Base-by-base conservation (phyloP, 2,113 vertebrate genomes). In the Gracilinanus agilis region DNA sequence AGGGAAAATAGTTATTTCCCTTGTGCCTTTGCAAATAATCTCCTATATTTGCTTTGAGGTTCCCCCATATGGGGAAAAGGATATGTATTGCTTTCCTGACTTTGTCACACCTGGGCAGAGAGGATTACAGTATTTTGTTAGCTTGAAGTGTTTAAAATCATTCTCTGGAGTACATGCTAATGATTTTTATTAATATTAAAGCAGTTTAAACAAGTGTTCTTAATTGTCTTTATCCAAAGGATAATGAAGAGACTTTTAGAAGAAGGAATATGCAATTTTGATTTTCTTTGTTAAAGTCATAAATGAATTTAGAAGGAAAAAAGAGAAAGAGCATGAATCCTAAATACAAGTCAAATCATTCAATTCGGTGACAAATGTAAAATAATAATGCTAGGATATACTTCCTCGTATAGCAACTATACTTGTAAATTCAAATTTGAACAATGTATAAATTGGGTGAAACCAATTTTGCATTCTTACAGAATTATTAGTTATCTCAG, bases 321-420 rank as follows among this genome's bases (percentile, higher is more conserved):
- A 90, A 40, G 44, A 29, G 10, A 67, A 10, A 67, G 16, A 53
- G 3, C 24, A 54, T 93, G 93, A 94, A 93, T 55, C 44, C 19
- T 61, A 67, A 11, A 55, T 67, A 40, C 49, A 90, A 61, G 95
- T 9, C 21, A 54, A 55, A 93, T 95, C 55, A 29, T 90, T 25
- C 92, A 89, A 90, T 83, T 40, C n/a, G n/a, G n/a, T 23, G 67
- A 21, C 1, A 40, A n/a, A 44, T 90, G 29, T 24, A 92, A 93
- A 54, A 91, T 83, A 94, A 94, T 95, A 90, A 93, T 90, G 88
- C 21, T 24, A 92, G 7, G 83, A 92, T 92, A 92, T 91, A 4
- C 92, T 23, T 90, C 3, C 89, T 27, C 90, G 44, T 49, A 91
- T 75, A 92, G 44, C 92, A 58, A 9, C 83, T 2, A 54, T 89